Evolutionary conservation across 2,888 invertebrate genomes (phyloP).

Genomic region (Pheosia tremula): DNA sequence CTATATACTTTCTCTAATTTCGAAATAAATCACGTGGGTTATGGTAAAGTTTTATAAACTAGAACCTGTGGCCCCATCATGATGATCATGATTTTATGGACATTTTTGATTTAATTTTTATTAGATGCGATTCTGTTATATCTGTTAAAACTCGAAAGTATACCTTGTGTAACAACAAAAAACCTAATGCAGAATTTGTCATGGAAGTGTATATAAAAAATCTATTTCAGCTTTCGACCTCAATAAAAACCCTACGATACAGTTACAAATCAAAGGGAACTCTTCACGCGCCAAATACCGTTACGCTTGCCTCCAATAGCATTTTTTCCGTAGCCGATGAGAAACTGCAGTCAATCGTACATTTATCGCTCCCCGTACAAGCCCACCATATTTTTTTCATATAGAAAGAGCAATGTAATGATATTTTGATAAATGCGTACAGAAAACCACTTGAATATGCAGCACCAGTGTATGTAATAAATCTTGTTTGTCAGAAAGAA

Average conservation of each 20-base stretch:
- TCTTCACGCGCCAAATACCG: slow-evolving; percentile 20
- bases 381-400: slow-evolving; percentile 29
- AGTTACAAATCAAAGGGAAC: slow-evolving; percentile 28
- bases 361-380: slow-evolving; percentile 28
- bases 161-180: not conserved
- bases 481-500: slow-evolving; percentile 57
- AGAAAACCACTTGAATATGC: slow-evolving; percentile 48
- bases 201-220: slow-evolving; percentile 9
- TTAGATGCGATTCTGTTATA: too few species aligned
- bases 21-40: slow-evolving; percentile 16
- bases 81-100: not conserved
- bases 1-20: slow-evolving; percentile 35
- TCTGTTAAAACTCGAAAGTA: too few species aligned
- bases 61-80: not conserved
- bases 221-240: slow-evolving; percentile 10
- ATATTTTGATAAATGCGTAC: slow-evolving; percentile 51
- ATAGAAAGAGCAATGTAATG: slow-evolving; percentile 41
- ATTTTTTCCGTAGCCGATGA: slow-evolving; percentile 24
- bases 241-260: slow-evolving; percentile 18
- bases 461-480: slow-evolving; percentile 47
- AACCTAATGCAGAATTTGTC: not conserved
- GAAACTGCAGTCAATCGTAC: slow-evolving; percentile 27
- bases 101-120: not conserved
- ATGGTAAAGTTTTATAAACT: slow-evolving; percentile 5
- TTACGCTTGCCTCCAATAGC: slow-evolving; percentile 16